These are phyloP conservation scores for Agrotis puta DNA, from an alignment of 2,888 invertebrate species.

Conservation along the genomic window DNA sequence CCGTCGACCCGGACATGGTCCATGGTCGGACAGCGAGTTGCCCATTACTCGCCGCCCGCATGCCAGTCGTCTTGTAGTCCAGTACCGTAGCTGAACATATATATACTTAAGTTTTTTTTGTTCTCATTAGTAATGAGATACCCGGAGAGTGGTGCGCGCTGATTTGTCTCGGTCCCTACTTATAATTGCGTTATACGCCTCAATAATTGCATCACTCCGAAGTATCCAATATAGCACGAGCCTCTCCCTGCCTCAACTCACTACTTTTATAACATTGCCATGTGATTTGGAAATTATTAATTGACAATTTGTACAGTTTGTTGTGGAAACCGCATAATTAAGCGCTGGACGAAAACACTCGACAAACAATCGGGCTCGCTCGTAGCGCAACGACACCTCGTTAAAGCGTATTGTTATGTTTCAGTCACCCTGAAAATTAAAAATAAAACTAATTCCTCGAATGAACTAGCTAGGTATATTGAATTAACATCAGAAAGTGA, in stretches of 20 bases:
- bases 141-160: background rate
- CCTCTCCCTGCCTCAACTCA: background rate
- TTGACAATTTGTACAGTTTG: conserved; percentile 10
- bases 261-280: conserved; percentile 19
- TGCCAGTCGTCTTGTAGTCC: too few relatives aligned
- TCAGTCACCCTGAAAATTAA: background rate
- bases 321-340: conserved; percentile 10
- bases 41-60: too few relatives aligned
- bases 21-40: too few relatives aligned
- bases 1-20: too few relatives aligned
- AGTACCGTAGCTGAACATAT: too few relatives aligned
- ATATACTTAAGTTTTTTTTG: too few relatives aligned
- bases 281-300: conserved; percentile 11
- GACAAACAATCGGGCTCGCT: background rate
- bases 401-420: background rate
- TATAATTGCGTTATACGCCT: conserved; percentile 28
- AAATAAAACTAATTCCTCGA: background rate
- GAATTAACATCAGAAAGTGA: conserved; percentile 1
- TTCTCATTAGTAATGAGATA: background rate
- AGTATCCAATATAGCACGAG: conserved; percentile 6
- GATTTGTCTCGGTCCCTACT: background rate
- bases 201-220: conserved; percentile 43
- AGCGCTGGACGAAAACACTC: conserved; percentile 14
- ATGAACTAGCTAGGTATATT: background rate
- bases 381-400: background rate